phyloP scores from a whole-genome alignment of 2,113 vertebrate genomes.

The Ancistrus triradiatus region DNA sequence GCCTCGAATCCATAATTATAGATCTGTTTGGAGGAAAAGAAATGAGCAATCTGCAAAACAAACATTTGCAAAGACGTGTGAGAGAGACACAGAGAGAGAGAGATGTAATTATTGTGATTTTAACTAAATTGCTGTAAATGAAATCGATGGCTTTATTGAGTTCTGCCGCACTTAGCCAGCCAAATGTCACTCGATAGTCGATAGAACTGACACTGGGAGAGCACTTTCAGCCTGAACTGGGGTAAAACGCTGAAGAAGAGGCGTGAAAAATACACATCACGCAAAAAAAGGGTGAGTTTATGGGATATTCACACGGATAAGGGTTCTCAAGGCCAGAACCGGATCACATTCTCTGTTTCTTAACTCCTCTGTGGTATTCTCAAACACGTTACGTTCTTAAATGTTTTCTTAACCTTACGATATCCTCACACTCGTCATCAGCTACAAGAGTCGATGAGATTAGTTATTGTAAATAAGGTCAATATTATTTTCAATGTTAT shows the following conservation, averaged over 20 bases:
- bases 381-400: too few species aligned
- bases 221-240: too few species aligned
- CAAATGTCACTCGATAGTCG: not conserved
- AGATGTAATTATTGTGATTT: not conserved
- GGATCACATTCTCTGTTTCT: too few species aligned
- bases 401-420: too few species aligned
- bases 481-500: too few species aligned
- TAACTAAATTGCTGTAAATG: not conserved
- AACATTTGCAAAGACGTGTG: not conserved
- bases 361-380: too few species aligned
- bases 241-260: not conserved
- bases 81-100: not conserved
- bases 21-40: not conserved
- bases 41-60: not conserved
- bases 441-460: too few species aligned
- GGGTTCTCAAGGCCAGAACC: too few species aligned
- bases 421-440: too few species aligned
- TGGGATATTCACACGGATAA: not conserved
- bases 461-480: too few species aligned
- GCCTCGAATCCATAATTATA: constrained; percentile 14
- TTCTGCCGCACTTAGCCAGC: not conserved
- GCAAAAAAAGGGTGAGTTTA: not conserved
- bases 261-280: too few species aligned
- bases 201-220: not conserved
- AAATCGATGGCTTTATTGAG: not conserved